Base-by-base conservation (phyloP, 2,797 vertebrate species). In the Alcedo quadribrachys region DNA sequence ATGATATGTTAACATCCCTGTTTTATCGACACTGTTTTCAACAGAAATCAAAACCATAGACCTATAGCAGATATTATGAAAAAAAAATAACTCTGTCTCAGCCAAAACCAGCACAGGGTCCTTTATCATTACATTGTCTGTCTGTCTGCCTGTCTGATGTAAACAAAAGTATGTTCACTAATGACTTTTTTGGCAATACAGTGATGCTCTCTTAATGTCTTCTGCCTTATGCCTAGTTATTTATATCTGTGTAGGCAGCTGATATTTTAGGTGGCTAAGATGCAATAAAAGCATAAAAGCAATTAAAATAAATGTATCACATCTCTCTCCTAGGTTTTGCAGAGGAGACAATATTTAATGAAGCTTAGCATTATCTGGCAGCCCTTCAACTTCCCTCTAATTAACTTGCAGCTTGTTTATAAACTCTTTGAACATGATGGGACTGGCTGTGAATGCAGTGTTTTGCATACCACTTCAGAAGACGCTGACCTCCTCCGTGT, bases 351-450 rank as follows among this genome's bases (percentile, higher is more conserved):
- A 17, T 85, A 62, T 81, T 92, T 93, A 95, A 92, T 62, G 81
- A 93, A 87, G 61, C 58, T 82, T 82, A 78, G 62, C 51, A 65
- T 90, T 90, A 77, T 61, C 79, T 92, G 79, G 89, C 66, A 95
- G 58, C 57, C 33, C 33, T 95, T 94, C 89, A 85, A n/a, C 79
- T 81, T 90, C 51, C 54, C 40, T 68, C 68, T 92, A 92, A 90
- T 92, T 93, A 93, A 87, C 85, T 81, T 87, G 24, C 90, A 81
- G 54, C 30, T 46, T 95, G 73, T 0, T 0, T 90, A 81, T 61
- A 92, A 90, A 78, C 46, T 13, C 58, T 87, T 80, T 78, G 81
- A 89, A 48, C 50, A 62, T 0, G 0, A 37, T 51, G 35, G 16
- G 17, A 50, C 37, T 77, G 75, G 22, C 62, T 61, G 37, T 55